Evolutionary conservation across 37 sponge, comb jelly and placozoan species (phyloP).

Genomic region (Dysidea cf. avara): DNA sequence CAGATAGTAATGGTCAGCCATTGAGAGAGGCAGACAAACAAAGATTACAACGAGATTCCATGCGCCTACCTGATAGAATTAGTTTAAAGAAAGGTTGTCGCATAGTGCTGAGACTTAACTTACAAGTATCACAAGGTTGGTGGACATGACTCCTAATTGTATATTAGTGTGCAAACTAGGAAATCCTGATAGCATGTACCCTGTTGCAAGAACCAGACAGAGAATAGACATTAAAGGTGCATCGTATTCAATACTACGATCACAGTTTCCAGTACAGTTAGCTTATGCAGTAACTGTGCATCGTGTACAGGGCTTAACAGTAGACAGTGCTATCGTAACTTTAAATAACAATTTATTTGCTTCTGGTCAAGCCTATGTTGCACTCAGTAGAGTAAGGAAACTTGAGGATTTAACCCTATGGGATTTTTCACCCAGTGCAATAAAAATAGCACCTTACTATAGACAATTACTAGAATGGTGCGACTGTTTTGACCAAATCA

Average conservation of each 20-base stretch:
- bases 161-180: not conserved
- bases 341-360: constrained; percentile 10
- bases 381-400: constrained; percentile 1
- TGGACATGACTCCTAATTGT: not conserved
- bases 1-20: constrained; percentile 6
- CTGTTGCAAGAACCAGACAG: constrained; percentile 1
- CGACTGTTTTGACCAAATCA: not conserved
- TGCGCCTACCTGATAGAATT: not conserved
- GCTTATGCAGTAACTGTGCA: constrained; percentile 21
- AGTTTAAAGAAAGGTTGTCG: not conserved
- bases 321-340: not conserved
- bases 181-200: not conserved
- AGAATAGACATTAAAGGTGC: not conserved
- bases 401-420: constrained; percentile 1
- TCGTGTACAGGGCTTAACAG: constrained; percentile 7
- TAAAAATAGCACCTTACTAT: not conserved
- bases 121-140: constrained; percentile 2
- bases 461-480: constrained; percentile 10
- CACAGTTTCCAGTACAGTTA: constrained; percentile 8
- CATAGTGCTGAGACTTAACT: not conserved
- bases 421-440: not conserved
- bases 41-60: not conserved
- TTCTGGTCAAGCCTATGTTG: constrained; percentile 15
- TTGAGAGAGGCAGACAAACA: not conserved
- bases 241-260: constrained; percentile 3